These are phyloP conservation scores for Coleophora flavipennella DNA, from an alignment of 2,888 invertebrate genomes.

Conservation along the genomic window DNA sequence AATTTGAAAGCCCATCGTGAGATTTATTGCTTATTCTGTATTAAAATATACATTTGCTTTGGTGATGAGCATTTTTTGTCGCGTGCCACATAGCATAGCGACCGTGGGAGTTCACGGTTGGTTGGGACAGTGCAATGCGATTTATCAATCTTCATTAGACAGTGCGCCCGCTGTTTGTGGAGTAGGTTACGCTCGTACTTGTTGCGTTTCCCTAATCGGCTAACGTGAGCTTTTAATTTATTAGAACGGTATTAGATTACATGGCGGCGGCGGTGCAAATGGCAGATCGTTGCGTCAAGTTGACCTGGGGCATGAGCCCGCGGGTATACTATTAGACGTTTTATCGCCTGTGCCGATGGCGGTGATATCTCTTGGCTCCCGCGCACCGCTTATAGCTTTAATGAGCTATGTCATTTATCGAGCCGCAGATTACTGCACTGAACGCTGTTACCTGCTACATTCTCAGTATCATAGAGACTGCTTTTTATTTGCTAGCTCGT, in stretches of 20 bases:
- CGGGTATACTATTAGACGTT: conserved; percentile 52
- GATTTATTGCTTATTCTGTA: conserved; percentile 71
- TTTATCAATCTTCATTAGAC: conserved; percentile 43
- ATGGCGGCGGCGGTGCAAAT: conserved; percentile 16
- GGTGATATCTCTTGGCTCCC: conserved; percentile 56
- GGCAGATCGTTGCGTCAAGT: conserved; percentile 16
- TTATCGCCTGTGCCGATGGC: conserved; percentile 47
- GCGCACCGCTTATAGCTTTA: conserved; percentile 53
- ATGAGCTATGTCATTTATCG: conserved; percentile 57
- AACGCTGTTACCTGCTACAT: conserved; percentile 14
- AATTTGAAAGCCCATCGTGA: conserved; percentile 71
- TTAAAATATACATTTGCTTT: conserved; percentile 70
- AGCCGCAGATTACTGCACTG: conserved; percentile 36
- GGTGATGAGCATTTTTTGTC: conserved; percentile 66
- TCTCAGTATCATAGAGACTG: conserved; percentile 1
- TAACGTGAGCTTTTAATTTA: conserved; percentile 21
- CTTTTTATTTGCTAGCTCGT: background rate
- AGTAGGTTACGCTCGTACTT: conserved; percentile 16
- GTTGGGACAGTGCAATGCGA: conserved; percentile 43
- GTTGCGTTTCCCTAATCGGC: conserved; percentile 17
- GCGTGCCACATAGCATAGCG: conserved; percentile 52
- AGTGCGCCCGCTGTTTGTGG: conserved; percentile 18
- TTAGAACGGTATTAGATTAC: conserved; percentile 17
- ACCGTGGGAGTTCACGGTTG: conserved; percentile 22
- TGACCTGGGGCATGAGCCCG: conserved; percentile 22